Conservation (phyloP, 2,888 invertebrate species). For the Germaria angustata region DNA sequence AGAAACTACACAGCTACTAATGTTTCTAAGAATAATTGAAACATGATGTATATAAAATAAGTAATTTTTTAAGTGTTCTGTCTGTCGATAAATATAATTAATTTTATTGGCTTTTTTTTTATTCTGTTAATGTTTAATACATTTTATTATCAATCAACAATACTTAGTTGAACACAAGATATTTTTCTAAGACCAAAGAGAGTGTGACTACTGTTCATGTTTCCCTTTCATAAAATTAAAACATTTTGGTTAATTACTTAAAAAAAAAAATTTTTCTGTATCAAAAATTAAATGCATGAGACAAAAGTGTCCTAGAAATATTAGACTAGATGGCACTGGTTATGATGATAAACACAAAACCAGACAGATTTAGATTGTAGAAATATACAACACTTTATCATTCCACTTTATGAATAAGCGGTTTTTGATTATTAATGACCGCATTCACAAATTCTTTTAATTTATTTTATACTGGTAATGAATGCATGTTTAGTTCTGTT, state of each 20-base stretch:
- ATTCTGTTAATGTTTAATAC: slow-evolving; percentile 13
- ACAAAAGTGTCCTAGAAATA: slow-evolving; percentile 17
- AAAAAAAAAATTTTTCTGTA: neutral
- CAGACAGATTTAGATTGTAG: neutral
- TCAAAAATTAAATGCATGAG: neutral
- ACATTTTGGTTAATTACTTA: neutral
- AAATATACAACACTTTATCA: neutral
- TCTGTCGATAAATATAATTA: slow-evolving; percentile 41
- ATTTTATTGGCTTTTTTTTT: slow-evolving; percentile 4
- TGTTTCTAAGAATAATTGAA: neutral
- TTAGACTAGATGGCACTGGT: slow-evolving; percentile 31
- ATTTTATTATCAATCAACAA: slow-evolving; percentile 10
- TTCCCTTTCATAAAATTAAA: neutral
- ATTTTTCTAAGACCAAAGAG: neutral
- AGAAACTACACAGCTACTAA: slow-evolving; percentile 38
- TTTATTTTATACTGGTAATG: neutral
- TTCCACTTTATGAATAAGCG: neutral
- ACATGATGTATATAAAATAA: too few species aligned
- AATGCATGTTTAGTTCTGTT: too few species aligned
- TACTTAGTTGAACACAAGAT: slow-evolving; percentile 6
- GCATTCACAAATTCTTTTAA: neutral
- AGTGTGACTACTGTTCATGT: neutral
- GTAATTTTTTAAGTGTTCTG: too few species aligned
- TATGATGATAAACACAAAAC: neutral
- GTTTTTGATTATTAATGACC: neutral